phyloP scores from a whole-genome alignment of 2,888 invertebrate species.

The Eristalinus aeneus region DNA sequence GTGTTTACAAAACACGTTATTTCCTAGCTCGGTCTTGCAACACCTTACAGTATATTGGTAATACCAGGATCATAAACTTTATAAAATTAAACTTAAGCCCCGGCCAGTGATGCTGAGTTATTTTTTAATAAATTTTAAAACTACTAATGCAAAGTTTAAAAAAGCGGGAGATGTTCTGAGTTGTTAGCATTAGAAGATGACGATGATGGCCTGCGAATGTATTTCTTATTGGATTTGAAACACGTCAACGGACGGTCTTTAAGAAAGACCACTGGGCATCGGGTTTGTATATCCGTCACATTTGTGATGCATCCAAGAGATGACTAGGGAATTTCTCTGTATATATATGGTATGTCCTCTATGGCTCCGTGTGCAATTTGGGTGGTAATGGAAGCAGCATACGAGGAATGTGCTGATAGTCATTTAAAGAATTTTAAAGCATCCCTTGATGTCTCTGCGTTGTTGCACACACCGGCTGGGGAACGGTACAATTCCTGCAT shows the following conservation, averaged over 20 bases:
- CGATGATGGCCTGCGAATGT: constrained; percentile 55
- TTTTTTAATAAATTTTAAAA: constrained; percentile 67
- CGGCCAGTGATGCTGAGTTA: constrained; percentile 40
- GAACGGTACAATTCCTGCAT: constrained; percentile 8
- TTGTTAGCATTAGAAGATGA: constrained; percentile 59
- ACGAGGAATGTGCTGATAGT: background rate
- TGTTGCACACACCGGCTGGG: constrained; percentile 14
- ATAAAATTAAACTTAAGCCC: constrained; percentile 30
- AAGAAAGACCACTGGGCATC: constrained; percentile 47
- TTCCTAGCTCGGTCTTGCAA: background rate
- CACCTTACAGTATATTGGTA: background rate
- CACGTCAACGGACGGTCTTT: constrained; percentile 49
- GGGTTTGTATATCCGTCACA: constrained; percentile 56
- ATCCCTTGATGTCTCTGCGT: constrained; percentile 30
- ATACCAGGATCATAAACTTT: constrained; percentile 5
- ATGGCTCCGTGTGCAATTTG: constrained; percentile 41
- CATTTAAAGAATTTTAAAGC: constrained; percentile 64
- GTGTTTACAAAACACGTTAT: background rate
- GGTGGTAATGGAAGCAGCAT: constrained; percentile 15
- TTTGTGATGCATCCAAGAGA: constrained; percentile 52
- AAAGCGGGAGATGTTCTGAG: background rate
- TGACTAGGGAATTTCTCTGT: constrained; percentile 8
- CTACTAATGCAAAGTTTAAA: too few relatives aligned
- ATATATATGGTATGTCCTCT: constrained; percentile 3
- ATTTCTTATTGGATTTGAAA: constrained; percentile 64